Evolutionary conservation across 1,140 invertebrate genomes (phyloP).

Genomic region (Zaprionus tsacasi): DNA sequence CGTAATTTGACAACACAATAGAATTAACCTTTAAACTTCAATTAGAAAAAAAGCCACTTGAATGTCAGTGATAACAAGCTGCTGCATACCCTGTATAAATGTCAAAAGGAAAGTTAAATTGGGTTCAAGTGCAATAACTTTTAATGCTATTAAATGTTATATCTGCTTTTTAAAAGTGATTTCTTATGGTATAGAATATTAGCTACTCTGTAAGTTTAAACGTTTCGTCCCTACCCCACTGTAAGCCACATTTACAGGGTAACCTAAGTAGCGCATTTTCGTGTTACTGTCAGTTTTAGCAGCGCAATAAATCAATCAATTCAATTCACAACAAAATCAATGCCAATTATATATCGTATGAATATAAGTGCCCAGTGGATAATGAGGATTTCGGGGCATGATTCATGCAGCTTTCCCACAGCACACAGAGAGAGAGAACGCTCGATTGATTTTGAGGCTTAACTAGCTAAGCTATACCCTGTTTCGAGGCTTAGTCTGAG

Average conservation of each 20-base stretch:
- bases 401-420: not conserved
- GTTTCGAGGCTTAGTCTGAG: not conserved
- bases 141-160: too few relatives aligned
- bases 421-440: too few relatives aligned
- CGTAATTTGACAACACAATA: not conserved
- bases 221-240: not conserved
- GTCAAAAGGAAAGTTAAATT: too few relatives aligned
- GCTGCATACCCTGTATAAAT: not conserved
- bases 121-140: too few relatives aligned
- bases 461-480: not conserved
- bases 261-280: not conserved
- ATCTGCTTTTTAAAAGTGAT: too few relatives aligned
- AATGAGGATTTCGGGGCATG: not conserved
- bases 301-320: constrained; percentile 10
- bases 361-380: not conserved
- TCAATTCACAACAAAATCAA: constrained; percentile 1
- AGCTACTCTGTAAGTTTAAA: too few relatives aligned
- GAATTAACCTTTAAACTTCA: constrained; percentile 5
- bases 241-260: not conserved
- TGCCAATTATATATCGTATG: constrained; percentile 5
- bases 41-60: not conserved
- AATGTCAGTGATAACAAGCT: not conserved
- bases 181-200: too few relatives aligned
- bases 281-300: not conserved
- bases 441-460: not conserved